These are phyloP conservation scores for Zonitis immaculata DNA, from an alignment of 2,888 invertebrate species.

Conservation along the genomic window DNA sequence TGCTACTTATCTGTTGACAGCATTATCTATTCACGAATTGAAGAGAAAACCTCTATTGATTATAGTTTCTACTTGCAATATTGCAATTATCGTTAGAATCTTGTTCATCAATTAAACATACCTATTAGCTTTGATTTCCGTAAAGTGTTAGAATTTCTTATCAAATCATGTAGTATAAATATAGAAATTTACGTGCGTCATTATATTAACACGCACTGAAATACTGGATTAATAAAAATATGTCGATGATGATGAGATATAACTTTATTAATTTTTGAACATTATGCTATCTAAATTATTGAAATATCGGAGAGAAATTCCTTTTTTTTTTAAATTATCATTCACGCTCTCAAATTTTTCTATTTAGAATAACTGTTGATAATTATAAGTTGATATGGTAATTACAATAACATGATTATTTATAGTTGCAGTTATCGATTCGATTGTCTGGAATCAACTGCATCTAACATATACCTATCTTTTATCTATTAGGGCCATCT, in stretches of 20 bases:
- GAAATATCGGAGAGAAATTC: neutral
- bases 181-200: conserved; percentile 7
- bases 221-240: conserved; percentile 8
- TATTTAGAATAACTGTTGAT: no score
- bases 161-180: conserved; percentile 9
- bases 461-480: conserved; percentile 17
- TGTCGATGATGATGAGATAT: conserved; percentile 2
- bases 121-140: conserved; percentile 12
- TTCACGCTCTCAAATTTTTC: no score
- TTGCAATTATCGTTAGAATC: neutral
- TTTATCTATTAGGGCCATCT: conserved; percentile 28
- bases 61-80: neutral
- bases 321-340: conserved; percentile 1
- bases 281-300: no score
- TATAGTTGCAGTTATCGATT: conserved; percentile 19
- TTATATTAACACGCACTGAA: conserved; percentile 15
- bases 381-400: neutral
- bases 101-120: conserved; percentile 3
- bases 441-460: conserved; percentile 22
- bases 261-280: no score
- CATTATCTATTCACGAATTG: no score
- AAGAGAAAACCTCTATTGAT: neutral
- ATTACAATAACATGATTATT: conserved; percentile 16
- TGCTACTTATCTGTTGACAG: no score
- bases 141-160: conserved; percentile 10